A percentile compares a stretch with the other conserved stretches of the same genome.
Evolutionary conservation across 2,797 vertebrate genomes (phyloP).

Genomic region (Sylvia borin): DNA sequence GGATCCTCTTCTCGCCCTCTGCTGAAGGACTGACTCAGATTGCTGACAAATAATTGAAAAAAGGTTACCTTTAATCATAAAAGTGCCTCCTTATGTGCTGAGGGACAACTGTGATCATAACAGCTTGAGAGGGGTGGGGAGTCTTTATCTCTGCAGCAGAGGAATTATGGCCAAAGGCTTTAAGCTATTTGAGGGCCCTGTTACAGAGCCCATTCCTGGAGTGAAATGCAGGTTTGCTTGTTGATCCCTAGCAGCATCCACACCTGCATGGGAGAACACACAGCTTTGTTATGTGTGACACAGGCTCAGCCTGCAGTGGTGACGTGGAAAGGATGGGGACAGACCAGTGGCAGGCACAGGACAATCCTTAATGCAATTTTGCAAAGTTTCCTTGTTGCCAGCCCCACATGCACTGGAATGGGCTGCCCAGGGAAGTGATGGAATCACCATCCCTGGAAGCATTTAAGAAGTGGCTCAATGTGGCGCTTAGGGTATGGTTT

Average conservation of each 20-base stretch:
- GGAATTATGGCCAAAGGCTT: not conserved
- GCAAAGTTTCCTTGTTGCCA: not conserved
- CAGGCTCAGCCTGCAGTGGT: not conserved
- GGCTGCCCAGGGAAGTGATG: not conserved
- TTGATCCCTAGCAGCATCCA: not conserved
- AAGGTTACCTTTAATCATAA: not conserved
- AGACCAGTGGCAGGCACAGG: not conserved
- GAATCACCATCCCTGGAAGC: not conserved
- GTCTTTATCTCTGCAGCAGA: not conserved
- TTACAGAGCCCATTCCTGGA: not conserved
- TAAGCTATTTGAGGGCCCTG: not conserved
- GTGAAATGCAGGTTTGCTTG: not conserved
- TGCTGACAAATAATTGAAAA: not conserved
- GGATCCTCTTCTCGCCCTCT: not conserved
- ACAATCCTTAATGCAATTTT: not conserved
- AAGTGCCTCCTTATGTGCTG: not conserved
- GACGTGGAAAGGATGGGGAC: not conserved
- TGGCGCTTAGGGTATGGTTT: not conserved
- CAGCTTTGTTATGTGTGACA: fast-evolving
- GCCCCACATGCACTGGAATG: not conserved
- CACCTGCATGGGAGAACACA: not conserved
- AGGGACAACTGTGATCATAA: not conserved
- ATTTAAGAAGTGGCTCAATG: not conserved
- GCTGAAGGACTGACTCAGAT: not conserved
- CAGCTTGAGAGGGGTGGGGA: not conserved